Conservation (phyloP, 2,113 vertebrate species). For the Dasyurus viverrinus region DNA sequence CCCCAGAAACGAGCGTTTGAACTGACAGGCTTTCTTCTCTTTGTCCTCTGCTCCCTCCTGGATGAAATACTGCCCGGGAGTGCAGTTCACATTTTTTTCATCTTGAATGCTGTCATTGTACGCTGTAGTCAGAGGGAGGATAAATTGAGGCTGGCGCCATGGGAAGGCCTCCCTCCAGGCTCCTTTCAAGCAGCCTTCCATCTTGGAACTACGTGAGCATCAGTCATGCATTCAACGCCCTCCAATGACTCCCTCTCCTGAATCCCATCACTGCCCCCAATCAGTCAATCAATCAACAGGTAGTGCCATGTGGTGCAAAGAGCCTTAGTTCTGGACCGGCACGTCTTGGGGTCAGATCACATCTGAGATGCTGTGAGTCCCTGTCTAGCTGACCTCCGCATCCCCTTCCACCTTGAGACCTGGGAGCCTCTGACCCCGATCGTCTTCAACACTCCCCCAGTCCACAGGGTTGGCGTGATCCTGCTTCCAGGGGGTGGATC, state of each 20-base stretch:
- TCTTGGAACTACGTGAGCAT: neutral
- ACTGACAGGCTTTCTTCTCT: conserved; percentile 94
- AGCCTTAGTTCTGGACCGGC: neutral
- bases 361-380: neutral
- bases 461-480: neutral
- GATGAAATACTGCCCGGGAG: conserved; percentile 91
- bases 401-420: neutral
- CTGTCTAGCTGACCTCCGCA: neutral
- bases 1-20: conserved; percentile 93
- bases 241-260: neutral
- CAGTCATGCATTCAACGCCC: neutral
- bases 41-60: conserved; percentile 89
- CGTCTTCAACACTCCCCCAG: neutral
- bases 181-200: neutral
- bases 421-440: neutral
- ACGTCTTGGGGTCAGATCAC: neutral
- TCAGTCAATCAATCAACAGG: neutral
- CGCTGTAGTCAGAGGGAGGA: conserved; percentile 79
- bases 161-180: neutral
- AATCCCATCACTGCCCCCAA: neutral
- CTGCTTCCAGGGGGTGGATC: neutral
- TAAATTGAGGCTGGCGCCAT: conserved; percentile 47
- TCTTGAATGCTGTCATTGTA: conserved; percentile 94
- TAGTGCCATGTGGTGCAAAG: neutral
- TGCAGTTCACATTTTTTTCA: conserved; percentile 91